A percentile compares a stretch with the other conserved stretches of the same genome.
Conservation (phyloP, 2,797 vertebrate genomes). For the Pseudocheirus occidentalis region DNA sequence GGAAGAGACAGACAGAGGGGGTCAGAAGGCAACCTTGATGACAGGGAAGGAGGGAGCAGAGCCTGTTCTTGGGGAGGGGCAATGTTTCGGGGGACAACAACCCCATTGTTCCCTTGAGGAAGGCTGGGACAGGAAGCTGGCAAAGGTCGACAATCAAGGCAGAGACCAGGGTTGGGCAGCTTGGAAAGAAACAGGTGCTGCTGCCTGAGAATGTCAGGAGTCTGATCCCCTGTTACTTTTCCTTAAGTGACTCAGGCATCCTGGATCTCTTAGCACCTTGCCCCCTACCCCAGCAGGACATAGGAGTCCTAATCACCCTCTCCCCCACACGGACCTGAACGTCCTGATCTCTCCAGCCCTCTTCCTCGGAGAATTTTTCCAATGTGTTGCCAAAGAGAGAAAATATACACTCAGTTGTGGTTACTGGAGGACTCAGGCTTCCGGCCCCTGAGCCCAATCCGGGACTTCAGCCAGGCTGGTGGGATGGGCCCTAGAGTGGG, state of each 20-base stretch:
- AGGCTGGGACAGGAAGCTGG: conserved; percentile 65
- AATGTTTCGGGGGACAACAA: conserved; percentile 53
- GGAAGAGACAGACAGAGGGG: background rate
- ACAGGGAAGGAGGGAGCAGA: background rate
- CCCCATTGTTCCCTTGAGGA: conserved; percentile 55
- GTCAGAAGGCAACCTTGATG: background rate
- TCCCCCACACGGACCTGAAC: background rate
- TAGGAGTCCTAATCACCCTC: background rate
- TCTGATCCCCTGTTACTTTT: too few relatives aligned
- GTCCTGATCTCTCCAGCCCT: conserved; percentile 23
- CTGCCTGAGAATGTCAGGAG: background rate
- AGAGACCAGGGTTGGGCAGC: conserved; percentile 6
- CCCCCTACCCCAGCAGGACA: background rate
- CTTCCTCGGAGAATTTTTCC: conserved; percentile 49
- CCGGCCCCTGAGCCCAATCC: conserved; percentile 14
- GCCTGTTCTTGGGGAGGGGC: background rate
- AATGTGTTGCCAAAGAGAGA: conserved; percentile 45
- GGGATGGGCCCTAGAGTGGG: background rate
- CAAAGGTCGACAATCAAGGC: conserved; percentile 59
- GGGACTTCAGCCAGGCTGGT: conserved; percentile 55
- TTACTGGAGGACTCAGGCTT: conserved; percentile 51
- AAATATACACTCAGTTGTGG: conserved; percentile 2
- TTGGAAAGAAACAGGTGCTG: conserved; percentile 69
- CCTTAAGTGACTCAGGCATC: background rate
- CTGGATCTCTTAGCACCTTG: too few relatives aligned